Base-by-base conservation (phyloP, 2,888 invertebrate species). In the Thumatha senex region DNA sequence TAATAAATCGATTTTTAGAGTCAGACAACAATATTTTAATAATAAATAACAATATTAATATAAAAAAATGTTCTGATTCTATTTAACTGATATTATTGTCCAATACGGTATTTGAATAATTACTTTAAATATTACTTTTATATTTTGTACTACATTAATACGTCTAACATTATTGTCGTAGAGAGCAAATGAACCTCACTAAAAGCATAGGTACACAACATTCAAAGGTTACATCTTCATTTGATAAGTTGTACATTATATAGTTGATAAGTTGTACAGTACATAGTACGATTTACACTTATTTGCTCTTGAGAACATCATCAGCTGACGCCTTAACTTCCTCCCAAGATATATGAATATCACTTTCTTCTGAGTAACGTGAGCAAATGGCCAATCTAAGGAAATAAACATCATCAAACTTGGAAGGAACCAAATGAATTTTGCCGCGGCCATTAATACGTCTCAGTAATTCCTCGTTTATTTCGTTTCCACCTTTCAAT, bases 371-470 rank as follows among this genome's bases (percentile, higher is more conserved):
- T 2, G 96, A 95, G 72, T 93, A 96, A 50, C 97, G 94, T 0
- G 98, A 97, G 78, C 98, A 99, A 56, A 99, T 93, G 0, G 98
- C 98, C 82, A 99, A 93, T 53, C 99, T 93, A 42, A 99, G 88
- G 89, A 98, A 98, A 82, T 96, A 98, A 0, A 92, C 92, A 56
- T 95, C 97, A 40, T 94, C 93, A 52, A 98, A 95, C 84, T 96
- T 96, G 0, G 98, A 96, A 0, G 99, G 98, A 12, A 98, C 98
- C 74, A 99, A 92, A 80, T 98, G 98, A 60, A 99, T 98, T 65
- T 96, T 95, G 4, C 98, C 98, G 48, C 96, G 94, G 0, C 96
- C 96, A 79, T 98, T 98, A 54, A 99, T 96, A 49, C 93, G 93
- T 76, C 96, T 96, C 58, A 98, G 83, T 1, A 98, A 86, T 2